phyloP scores from a whole-genome alignment of 2,113 vertebrate species.

The Mus spicilegus region DNA sequence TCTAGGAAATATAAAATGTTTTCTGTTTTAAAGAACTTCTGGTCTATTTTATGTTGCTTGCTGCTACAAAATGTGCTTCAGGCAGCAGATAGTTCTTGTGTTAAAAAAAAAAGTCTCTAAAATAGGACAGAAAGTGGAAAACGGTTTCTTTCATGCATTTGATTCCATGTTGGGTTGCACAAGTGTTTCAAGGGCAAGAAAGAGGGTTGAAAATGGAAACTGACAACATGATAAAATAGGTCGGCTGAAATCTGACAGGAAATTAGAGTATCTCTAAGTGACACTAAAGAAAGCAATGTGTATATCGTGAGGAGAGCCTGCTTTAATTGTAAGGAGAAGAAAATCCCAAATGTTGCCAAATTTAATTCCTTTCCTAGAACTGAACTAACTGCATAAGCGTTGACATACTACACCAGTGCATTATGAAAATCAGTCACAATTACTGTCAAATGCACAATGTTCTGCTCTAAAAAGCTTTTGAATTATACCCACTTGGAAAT shows the following conservation, averaged over 20 bases:
- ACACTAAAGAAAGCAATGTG: slow-evolving; percentile 61
- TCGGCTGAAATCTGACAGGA: slow-evolving; percentile 70
- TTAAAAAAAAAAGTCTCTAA: slow-evolving; percentile 51
- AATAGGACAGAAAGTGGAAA: slow-evolving; percentile 69
- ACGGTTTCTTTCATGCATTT: slow-evolving; percentile 76
- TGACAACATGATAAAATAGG: slow-evolving; percentile 74
- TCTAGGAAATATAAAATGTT: slow-evolving; percentile 42
- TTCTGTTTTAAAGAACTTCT: slow-evolving; percentile 56
- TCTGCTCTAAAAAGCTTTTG: slow-evolving; percentile 75
- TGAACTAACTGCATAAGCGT: slow-evolving; percentile 78
- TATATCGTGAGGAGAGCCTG: slow-evolving; percentile 18
- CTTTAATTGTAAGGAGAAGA: slow-evolving; percentile 61
- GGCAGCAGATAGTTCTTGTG: neutral
- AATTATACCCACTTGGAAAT: slow-evolving; percentile 76
- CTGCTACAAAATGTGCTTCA: slow-evolving; percentile 69
- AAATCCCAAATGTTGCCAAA: slow-evolving; percentile 73
- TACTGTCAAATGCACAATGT: slow-evolving; percentile 72
- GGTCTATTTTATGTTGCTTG: slow-evolving; percentile 61
- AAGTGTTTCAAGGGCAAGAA: slow-evolving; percentile 75
- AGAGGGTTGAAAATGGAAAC: slow-evolving; percentile 70
- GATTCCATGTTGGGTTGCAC: slow-evolving; percentile 69
- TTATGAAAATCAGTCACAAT: slow-evolving; percentile 74
- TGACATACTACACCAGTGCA: slow-evolving; percentile 73
- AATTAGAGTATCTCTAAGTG: slow-evolving; percentile 70
- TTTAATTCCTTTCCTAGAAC: slow-evolving; percentile 81